Evolutionary conservation across 2,888 invertebrate genomes (phyloP).

Genomic region (Steinernema carpocapsae): DNA sequence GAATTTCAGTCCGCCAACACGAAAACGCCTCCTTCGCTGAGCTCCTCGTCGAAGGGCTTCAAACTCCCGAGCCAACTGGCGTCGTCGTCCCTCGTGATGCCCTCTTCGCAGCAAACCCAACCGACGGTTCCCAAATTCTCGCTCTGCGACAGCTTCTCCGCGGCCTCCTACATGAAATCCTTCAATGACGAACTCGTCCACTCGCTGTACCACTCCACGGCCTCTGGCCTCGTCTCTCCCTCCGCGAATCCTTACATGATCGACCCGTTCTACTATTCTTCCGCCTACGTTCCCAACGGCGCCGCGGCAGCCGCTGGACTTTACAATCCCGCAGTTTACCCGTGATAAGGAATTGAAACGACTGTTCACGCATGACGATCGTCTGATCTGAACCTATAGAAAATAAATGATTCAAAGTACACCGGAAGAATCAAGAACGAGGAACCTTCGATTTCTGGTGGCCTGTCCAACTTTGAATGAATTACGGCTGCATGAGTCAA

Average conservation of each 20-base stretch:
- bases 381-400: no score
- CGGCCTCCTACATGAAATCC: slow-evolving; percentile 13
- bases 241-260: slow-evolving; percentile 8
- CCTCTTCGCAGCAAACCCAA: neutral
- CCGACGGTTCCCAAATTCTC: slow-evolving; percentile 5
- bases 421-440: no score
- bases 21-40: neutral
- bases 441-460: no score
- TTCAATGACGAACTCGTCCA: neutral
- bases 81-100: neutral
- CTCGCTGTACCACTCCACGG: neutral
- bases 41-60: neutral
- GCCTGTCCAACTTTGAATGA: no score
- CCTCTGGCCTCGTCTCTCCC: neutral
- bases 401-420: no score
- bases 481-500: no score
- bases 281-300: slow-evolving; percentile 26
- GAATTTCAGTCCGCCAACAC: neutral
- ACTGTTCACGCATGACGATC: no score
- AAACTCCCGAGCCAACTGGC: neutral
- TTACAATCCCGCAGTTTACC: no score
- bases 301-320: no score
- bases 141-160: slow-evolving; percentile 1
- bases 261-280: slow-evolving; percentile 16
- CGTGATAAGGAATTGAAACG: no score